These are phyloP conservation scores for Falco rusticolus DNA, from an alignment of 2,797 vertebrate species.

Conservation along the genomic window DNA sequence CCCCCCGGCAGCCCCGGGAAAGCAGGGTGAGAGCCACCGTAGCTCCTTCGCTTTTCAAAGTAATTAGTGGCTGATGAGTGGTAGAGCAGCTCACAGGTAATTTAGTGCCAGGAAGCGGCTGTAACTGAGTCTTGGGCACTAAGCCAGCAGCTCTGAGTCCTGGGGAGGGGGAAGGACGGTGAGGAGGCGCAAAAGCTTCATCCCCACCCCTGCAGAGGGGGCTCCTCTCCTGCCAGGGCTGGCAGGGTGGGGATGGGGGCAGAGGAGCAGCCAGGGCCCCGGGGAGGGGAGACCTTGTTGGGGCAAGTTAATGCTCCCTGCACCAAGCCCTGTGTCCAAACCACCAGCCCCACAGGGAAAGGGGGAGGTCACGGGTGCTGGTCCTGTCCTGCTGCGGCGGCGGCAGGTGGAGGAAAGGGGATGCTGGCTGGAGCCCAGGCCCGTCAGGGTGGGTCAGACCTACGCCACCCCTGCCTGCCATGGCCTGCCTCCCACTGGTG, in stretches of 20 bases:
- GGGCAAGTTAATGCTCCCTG: too few species aligned
- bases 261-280: background rate
- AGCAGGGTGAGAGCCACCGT: fast-evolving
- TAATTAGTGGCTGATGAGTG: background rate
- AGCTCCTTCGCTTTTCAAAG: slow-evolving; percentile 29
- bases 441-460: background rate
- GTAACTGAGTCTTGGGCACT: background rate
- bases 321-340: background rate
- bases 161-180: background rate
- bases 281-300: background rate
- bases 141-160: background rate
- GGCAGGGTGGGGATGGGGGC: background rate
- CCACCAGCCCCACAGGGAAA: fast-evolving
- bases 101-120: background rate
- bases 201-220: background rate
- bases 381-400: background rate
- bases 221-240: background rate
- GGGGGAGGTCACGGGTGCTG: background rate
- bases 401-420: background rate
- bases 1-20: background rate
- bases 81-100: background rate
- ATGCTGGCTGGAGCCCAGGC: background rate
- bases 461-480: background rate
- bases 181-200: background rate
- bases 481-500: background rate